Base-by-base conservation (phyloP, 2,113 vertebrate genomes). In the Colius striatus region DNA sequence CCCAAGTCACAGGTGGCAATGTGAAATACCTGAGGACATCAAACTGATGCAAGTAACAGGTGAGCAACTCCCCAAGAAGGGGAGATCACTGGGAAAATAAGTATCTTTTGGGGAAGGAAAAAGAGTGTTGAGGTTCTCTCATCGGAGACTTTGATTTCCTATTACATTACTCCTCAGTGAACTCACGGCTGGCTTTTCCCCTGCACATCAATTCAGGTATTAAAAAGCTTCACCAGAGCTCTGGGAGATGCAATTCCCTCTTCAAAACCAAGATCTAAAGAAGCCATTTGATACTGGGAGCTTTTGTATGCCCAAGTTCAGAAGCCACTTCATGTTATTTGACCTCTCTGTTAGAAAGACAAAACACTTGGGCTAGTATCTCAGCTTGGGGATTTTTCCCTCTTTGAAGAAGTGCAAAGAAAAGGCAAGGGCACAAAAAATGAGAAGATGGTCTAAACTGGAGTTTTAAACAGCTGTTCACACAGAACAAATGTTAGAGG, bases 1-100 rank as follows among this genome's bases (percentile, higher is more conserved):
- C 18, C 47, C n/a, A 27, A 66, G 53, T 18, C 66, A 54, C 0
- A 0, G 61, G 22, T 43, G 55, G 65, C 25, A 51, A 38, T 1
- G 10, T 30, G 41, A 10, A 6, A 19, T 50, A 57, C 16, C 47
- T 5, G 2, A 63, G 53, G 66, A 45, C 34, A 26, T 63, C 68
- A 48, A 51, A 78, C 13, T 47, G 16, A 48, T 54, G 23, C 70
- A 75, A 20, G 4, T 16, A 47, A 53, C 58, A 81, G 65, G 66
- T 29, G 10, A 84, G 72, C n/a, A 78, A 10, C 32, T 60, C 13
- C 22, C 48, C 30, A 43, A 21, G 53, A 60, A 6, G 4, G 17
- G 6, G 34, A 65, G 9, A 41, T 36, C 19, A 54, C 6, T 82
- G 32, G 23, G 17, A 85, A 79, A 78, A 36, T 9, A 47, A 55